Conservation (phyloP, 2,888 invertebrate species). For the Pardosa pseudoannulata region DNA sequence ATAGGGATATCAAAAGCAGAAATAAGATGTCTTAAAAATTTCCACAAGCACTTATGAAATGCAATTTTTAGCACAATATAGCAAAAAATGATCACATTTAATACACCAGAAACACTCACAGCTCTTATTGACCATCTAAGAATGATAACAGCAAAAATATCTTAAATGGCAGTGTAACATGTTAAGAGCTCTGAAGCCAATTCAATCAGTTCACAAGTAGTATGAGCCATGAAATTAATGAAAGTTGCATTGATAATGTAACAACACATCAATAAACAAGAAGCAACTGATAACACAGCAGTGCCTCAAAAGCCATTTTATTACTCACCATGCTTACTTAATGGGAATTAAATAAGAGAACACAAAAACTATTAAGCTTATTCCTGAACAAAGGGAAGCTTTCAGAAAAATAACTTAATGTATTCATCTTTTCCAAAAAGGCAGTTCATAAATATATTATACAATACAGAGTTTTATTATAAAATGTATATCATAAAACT, state of each 20-base stretch:
- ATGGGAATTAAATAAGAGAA: neutral
- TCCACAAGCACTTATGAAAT: neutral
- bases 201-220: neutral
- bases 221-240: neutral
- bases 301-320: neutral
- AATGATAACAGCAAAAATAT: neutral
- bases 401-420: neutral
- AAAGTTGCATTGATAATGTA: neutral
- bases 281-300: neutral
- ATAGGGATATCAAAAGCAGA: neutral
- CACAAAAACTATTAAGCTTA: too few species aligned
- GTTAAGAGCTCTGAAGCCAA: neutral
- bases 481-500: slow-evolving; percentile 1
- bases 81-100: neutral
- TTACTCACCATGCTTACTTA: slow-evolving; percentile 41
- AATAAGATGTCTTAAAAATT: neutral
- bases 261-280: neutral
- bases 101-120: neutral
- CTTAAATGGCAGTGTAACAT: slow-evolving; percentile 3
- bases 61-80: neutral
- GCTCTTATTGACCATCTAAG: neutral
- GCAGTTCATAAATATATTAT: slow-evolving; percentile 1
- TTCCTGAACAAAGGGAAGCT: too few species aligned
- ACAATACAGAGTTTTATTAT: neutral
- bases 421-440: neutral